phyloP scores from a whole-genome alignment of 2,797 vertebrate species.

The Syndactyla subalaris region DNA sequence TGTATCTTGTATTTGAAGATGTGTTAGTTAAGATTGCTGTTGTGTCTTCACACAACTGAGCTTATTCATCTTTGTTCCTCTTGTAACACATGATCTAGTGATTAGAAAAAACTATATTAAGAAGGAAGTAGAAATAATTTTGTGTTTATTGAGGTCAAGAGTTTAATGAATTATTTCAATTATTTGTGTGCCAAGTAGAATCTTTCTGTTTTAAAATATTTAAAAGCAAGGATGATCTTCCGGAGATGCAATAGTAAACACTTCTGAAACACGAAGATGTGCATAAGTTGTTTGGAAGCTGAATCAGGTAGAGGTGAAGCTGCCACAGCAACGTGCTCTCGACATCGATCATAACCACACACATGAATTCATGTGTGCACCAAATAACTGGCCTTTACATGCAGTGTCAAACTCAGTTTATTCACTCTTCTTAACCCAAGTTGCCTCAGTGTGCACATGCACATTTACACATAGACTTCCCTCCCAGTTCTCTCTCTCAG shows the following conservation, averaged over 20 bases:
- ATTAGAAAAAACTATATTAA: neutral
- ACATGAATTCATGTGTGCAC: rapidly evolving
- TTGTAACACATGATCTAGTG: neutral
- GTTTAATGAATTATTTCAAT: neutral
- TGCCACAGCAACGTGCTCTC: neutral
- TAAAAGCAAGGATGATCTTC: neutral
- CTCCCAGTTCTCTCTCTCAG: neutral
- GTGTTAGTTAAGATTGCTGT: neutral
- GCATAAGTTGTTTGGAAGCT: neutral
- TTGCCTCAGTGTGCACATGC: neutral
- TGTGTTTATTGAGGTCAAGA: neutral
- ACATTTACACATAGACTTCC: rapidly evolving
- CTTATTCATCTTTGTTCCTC: neutral
- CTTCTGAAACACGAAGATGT: neutral
- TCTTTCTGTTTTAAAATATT: neutral
- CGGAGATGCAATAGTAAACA: neutral
- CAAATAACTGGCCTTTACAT: neutral
- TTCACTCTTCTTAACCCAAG: neutral
- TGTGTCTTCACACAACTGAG: neutral
- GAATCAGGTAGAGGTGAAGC: neutral
- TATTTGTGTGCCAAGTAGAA: neutral
- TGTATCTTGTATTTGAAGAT: neutral
- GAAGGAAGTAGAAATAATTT: neutral
- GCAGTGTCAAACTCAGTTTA: neutral
- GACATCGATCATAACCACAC: neutral